Percentiles rank a stretch among this genome's conserved stretches.
phyloP scores from a whole-genome alignment of 1,140 invertebrate genomes.

The Zaprionus taronus region DNA sequence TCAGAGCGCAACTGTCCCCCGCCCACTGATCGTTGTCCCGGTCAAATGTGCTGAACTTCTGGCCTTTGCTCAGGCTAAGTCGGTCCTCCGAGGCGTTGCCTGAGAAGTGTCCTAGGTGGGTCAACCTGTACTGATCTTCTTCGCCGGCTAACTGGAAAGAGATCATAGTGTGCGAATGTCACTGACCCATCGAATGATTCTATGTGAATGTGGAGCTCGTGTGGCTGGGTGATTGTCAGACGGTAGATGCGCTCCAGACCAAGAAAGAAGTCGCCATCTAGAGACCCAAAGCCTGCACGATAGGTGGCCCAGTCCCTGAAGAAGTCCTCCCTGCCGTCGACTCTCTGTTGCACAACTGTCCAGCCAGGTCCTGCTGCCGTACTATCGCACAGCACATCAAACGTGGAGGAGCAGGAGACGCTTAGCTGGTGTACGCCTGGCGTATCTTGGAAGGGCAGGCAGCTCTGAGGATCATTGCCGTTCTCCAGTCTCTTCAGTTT shows the following conservation, averaged over 20 bases:
- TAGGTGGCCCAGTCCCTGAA: slow-evolving; percentile 5
- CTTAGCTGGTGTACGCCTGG: neutral
- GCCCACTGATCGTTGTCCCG: slow-evolving; percentile 13
- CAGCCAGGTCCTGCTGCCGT: neutral
- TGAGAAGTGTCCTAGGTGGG: neutral
- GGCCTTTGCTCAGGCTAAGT: neutral
- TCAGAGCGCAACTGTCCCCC: neutral
- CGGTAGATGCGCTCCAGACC: slow-evolving; percentile 12
- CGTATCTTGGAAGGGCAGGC: neutral
- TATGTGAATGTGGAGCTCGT: slow-evolving; percentile 1
- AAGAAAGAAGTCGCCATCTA: slow-evolving; percentile 10
- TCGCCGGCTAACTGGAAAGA: neutral
- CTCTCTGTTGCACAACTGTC: slow-evolving; percentile 12
- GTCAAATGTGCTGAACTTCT: slow-evolving; percentile 6
- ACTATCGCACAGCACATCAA: slow-evolving; percentile 1
- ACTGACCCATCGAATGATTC: neutral
- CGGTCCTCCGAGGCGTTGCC: neutral
- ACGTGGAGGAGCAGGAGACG: neutral
- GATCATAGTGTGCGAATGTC: neutral
- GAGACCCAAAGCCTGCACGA: neutral
- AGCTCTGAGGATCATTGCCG: neutral
- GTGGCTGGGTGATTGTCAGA: neutral
- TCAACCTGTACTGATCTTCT: neutral
- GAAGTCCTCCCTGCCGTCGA: slow-evolving; percentile 11
- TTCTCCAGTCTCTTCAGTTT: neutral